Evolutionary conservation across 2,888 invertebrate species (phyloP).

Genomic region (Ichneumon xanthorius): DNA sequence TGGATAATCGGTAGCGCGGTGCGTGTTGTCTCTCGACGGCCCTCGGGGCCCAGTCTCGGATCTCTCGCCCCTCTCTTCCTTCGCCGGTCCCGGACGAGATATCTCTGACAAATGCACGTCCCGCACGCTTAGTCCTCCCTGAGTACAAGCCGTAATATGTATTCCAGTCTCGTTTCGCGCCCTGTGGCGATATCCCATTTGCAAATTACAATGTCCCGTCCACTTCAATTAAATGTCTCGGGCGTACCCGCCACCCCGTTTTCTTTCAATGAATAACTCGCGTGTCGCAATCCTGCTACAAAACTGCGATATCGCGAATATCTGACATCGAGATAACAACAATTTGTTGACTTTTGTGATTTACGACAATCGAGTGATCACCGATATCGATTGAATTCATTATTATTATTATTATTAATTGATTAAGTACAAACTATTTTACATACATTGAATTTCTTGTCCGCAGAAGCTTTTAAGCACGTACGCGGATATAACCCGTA

Average conservation of each 20-base stretch:
- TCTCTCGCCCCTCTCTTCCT: slow-evolving; percentile 9
- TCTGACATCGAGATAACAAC: not conserved
- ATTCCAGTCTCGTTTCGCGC: slow-evolving; percentile 27
- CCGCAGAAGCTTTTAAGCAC: too few relatives aligned
- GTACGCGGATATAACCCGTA: too few relatives aligned
- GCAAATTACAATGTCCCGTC: slow-evolving; percentile 59
- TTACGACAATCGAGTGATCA: slow-evolving; percentile 5
- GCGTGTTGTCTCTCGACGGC: slow-evolving; percentile 13
- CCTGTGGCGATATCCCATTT: slow-evolving; percentile 58
- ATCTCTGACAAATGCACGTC: slow-evolving; percentile 71
- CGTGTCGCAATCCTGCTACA: not conserved
- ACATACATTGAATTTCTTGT: too few relatives aligned
- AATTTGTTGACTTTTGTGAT: slow-evolving; percentile 41
- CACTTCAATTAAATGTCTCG: slow-evolving; percentile 57
- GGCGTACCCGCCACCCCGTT: slow-evolving; percentile 14
- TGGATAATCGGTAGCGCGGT: slow-evolving; percentile 64
- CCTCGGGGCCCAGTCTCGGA: slow-evolving; percentile 39
- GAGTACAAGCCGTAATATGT: not conserved
- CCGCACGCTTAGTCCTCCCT: slow-evolving; percentile 64
- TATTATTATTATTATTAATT: slow-evolving; percentile 7
- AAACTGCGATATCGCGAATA: not conserved
- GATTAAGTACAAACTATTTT: too few relatives aligned
- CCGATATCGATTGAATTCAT: slow-evolving; percentile 21
- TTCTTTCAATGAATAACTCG: slow-evolving; percentile 48
- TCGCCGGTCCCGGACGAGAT: not conserved